Conservation (phyloP, 2,888 invertebrate species). For the Oxyteleia sp. region DNA sequence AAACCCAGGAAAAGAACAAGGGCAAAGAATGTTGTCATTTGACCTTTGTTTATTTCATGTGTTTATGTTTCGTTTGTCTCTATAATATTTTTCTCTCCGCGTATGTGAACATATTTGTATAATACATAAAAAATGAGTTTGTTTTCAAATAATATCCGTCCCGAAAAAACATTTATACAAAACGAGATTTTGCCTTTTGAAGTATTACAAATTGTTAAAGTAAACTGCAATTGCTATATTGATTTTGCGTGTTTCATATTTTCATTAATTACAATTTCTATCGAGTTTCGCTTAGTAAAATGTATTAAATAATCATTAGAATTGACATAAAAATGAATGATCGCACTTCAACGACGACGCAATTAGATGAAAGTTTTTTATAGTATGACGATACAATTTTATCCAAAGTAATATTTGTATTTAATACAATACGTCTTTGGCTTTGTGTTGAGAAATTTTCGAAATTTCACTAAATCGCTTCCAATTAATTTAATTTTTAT, state of each 20-base stretch:
- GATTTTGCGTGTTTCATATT: background rate
- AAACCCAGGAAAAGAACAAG: too few relatives aligned
- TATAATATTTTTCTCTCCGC: too few relatives aligned
- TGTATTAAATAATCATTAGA: too few relatives aligned
- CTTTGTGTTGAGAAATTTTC: background rate
- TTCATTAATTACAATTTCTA: background rate
- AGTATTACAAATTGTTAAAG: slow-evolving; percentile 4
- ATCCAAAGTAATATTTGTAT: slow-evolving; percentile 27
- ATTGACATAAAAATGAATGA: background rate
- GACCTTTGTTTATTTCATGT: too few relatives aligned
- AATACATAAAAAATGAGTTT: too few relatives aligned
- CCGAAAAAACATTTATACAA: slow-evolving; percentile 11
- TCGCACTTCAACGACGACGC: background rate
- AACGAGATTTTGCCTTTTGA: slow-evolving; percentile 5
- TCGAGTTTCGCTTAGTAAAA: background rate
- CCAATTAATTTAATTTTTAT: background rate
- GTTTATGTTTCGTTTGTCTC: too few relatives aligned
- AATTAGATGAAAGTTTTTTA: background rate
- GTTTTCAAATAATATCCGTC: too few relatives aligned
- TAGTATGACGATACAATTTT: background rate
- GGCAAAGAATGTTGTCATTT: too few relatives aligned
- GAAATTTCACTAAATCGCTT: background rate
- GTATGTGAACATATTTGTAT: too few relatives aligned
- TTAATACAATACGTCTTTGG: slow-evolving; percentile 16
- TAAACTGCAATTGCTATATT: background rate